A percentile compares a stretch with the other conserved stretches of the same genome.
phyloP scores from a whole-genome alignment of 2,888 invertebrate genomes.

The Stenodema calcarata region DNA sequence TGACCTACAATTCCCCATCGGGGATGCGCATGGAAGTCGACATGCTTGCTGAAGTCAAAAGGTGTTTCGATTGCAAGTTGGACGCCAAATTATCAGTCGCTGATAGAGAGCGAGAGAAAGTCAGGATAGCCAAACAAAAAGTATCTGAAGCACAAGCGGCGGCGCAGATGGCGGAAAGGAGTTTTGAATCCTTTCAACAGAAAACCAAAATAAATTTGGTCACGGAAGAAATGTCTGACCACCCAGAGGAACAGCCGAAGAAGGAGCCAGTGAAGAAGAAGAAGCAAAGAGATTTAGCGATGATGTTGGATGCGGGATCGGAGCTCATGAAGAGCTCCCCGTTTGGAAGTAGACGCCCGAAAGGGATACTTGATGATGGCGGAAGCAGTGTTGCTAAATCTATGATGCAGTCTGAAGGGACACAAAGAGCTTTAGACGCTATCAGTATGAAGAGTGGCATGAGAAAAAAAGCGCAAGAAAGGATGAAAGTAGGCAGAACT shows the following conservation, averaged over 20 bases:
- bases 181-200: background rate
- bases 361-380: background rate
- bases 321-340: too few species aligned
- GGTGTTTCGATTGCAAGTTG: conserved; percentile 15
- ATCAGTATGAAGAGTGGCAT: conserved; percentile 36
- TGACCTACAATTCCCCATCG: conserved; percentile 60
- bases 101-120: conserved; percentile 25
- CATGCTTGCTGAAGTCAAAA: conserved; percentile 24
- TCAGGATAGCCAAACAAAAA: conserved; percentile 4
- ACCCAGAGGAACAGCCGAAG: background rate
- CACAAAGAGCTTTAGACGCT: background rate
- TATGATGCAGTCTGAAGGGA: background rate
- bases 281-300: background rate
- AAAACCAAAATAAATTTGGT: background rate
- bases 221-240: background rate
- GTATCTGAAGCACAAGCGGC: conserved; percentile 20
- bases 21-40: conserved; percentile 59
- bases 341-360: background rate
- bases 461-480: conserved; percentile 13
- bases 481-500: background rate
- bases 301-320: background rate
- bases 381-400: background rate
- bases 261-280: background rate
- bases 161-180: background rate
- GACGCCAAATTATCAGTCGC: conserved; percentile 25